Evolutionary conservation across 2,888 invertebrate species (phyloP).

Genomic region (Ophion obscuratus): DNA sequence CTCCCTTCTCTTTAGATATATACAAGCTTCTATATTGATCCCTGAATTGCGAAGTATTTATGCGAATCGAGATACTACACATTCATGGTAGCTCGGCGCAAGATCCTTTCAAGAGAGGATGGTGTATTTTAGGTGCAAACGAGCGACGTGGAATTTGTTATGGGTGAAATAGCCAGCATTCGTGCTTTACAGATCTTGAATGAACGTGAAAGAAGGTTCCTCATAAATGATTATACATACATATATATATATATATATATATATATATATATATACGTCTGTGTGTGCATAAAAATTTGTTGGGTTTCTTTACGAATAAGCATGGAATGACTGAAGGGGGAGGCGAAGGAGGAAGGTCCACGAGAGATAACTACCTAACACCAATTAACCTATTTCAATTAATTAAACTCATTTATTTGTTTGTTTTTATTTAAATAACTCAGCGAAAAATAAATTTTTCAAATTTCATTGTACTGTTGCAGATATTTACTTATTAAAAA

Average conservation of each 20-base stretch:
- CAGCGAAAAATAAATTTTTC: no score
- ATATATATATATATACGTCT: background rate
- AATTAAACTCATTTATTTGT: no score
- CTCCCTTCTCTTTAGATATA: constrained; percentile 10
- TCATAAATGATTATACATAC: constrained; percentile 20
- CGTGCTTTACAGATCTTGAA: constrained; percentile 44
- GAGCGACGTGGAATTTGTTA: constrained; percentile 65
- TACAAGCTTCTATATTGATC: constrained; percentile 65
- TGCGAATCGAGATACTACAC: constrained; percentile 77
- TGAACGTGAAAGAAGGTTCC: constrained; percentile 63
- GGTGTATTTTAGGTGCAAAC: constrained; percentile 74
- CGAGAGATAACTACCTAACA: no score
- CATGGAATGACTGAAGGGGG: background rate
- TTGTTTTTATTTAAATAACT: no score
- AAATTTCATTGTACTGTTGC: no score
- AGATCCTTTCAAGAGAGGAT: constrained; percentile 55
- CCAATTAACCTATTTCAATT: no score
- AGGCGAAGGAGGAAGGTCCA: no score
- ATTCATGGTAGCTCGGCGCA: constrained; percentile 49
- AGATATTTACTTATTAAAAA: no score
- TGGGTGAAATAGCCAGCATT: constrained; percentile 67
- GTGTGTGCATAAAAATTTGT: constrained; percentile 39
- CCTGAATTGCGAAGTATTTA: constrained; percentile 77
- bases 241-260: background rate
- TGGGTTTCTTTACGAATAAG: constrained; percentile 30